phyloP scores from a whole-genome alignment of 2,797 vertebrate genomes.

The Pseudochirops cupreus region DNA sequence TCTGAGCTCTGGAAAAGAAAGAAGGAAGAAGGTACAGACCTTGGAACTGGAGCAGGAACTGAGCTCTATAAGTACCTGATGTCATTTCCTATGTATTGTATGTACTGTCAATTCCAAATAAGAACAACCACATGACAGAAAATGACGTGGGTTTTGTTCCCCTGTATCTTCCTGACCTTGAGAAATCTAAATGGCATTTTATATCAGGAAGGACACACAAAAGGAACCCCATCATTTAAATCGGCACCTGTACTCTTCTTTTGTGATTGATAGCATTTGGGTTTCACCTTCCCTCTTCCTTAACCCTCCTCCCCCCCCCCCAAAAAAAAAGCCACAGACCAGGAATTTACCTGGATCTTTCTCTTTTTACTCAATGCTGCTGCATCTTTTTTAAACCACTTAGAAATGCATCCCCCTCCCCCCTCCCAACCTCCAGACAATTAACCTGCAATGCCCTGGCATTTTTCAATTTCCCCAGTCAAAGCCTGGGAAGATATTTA shows the following conservation, averaged over 20 bases:
- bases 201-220: slow-evolving; percentile 46
- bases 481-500: slow-evolving; percentile 34
- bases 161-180: slow-evolving; percentile 54
- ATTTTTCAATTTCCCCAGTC: slow-evolving; percentile 39
- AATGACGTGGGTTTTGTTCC: slow-evolving; percentile 13
- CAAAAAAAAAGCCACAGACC: slow-evolving; percentile 39
- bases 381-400: slow-evolving; percentile 43
- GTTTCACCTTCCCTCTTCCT: not conserved
- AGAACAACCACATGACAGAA: not conserved
- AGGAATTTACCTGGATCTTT: not conserved
- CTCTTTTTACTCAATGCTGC: slow-evolving; percentile 6
- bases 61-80: not conserved
- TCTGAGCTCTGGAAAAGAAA: slow-evolving; percentile 22
- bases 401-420: slow-evolving; percentile 50
- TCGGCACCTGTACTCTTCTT: accelerated
- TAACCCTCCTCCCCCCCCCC: too few species aligned
- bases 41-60: slow-evolving; percentile 13
- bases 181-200: slow-evolving; percentile 51
- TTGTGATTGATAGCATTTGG: not conserved
- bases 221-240: slow-evolving; percentile 23
- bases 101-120: slow-evolving; percentile 58
- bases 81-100: slow-evolving; percentile 50
- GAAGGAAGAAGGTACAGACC: not conserved
- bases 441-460: accelerated
- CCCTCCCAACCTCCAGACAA: not conserved